A percentile compares a stretch with the other conserved stretches of the same genome.
Conservation (phyloP, 1,140 invertebrate genomes). For the Stenopsyche tienmushanensis region DNA sequence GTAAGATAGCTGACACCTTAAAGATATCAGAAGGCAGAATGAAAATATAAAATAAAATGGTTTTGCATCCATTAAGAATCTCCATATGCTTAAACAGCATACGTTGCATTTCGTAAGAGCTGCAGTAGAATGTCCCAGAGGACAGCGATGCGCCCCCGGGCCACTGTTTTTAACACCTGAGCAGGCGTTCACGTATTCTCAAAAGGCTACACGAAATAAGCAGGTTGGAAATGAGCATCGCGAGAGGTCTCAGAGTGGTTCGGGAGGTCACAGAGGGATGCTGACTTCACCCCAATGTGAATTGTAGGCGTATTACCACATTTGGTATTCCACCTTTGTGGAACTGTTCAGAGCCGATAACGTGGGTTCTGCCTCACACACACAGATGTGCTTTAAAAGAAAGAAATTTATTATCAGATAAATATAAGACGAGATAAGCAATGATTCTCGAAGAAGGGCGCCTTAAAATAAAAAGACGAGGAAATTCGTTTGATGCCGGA, state of each 20-base stretch:
- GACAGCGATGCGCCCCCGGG: no score
- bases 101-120: no score
- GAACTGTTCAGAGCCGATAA: neutral
- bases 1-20: no score
- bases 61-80: no score
- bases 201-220: slow-evolving; percentile 4
- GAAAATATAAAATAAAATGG: no score
- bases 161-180: neutral
- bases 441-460: no score
- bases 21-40: no score
- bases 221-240: slow-evolving; percentile 7
- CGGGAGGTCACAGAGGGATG: neutral
- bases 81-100: no score
- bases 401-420: neutral
- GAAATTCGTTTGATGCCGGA: no score
- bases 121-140: no score
- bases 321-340: slow-evolving; percentile 9
- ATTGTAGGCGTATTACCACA: slow-evolving; percentile 6
- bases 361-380: neutral
- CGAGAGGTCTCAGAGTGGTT: slow-evolving; percentile 13
- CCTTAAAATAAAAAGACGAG: no score
- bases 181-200: neutral
- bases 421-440: no score
- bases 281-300: slow-evolving; percentile 6
- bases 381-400: neutral